A percentile compares a stretch with the other conserved stretches of the same genome.
These are phyloP conservation scores for Leucosticte australis DNA, from an alignment of 2,113 vertebrate genomes.

Conservation along the genomic window DNA sequence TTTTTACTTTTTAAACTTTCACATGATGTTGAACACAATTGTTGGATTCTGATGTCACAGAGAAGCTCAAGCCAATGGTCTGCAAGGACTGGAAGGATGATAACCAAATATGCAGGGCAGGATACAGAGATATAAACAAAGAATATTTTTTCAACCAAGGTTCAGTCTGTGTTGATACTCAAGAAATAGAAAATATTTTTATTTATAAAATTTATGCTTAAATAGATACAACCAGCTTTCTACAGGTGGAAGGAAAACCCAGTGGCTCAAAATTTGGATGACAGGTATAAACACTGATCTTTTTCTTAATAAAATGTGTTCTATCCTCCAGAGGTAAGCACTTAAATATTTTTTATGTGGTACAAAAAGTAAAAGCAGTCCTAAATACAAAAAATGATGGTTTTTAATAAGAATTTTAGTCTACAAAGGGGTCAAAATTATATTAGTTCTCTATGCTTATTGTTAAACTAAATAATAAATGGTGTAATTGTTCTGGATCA, in stretches of 20 bases:
- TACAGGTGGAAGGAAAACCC: background rate
- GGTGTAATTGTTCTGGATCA: background rate
- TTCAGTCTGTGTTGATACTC: background rate
- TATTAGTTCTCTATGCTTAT: background rate
- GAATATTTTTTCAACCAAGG: background rate
- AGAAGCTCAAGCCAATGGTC: background rate
- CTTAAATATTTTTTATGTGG: background rate
- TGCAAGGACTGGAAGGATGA: background rate
- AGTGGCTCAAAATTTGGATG: background rate
- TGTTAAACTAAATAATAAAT: background rate
- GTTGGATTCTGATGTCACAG: background rate
- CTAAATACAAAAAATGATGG: background rate
- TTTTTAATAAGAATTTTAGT: background rate
- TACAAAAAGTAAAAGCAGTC: background rate
- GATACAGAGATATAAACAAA: background rate
- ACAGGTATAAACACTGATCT: background rate
- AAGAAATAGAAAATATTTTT: background rate
- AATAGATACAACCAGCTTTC: background rate
- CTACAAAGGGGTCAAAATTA: background rate
- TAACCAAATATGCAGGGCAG: background rate
- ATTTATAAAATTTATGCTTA: background rate
- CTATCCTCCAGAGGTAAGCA: background rate
- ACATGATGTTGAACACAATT: fast-evolving
- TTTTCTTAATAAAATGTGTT: background rate
- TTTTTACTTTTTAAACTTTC: background rate